These are phyloP conservation scores for Cervus canadensis DNA, from an alignment of 2,113 vertebrate genomes.

Conservation along the genomic window DNA sequence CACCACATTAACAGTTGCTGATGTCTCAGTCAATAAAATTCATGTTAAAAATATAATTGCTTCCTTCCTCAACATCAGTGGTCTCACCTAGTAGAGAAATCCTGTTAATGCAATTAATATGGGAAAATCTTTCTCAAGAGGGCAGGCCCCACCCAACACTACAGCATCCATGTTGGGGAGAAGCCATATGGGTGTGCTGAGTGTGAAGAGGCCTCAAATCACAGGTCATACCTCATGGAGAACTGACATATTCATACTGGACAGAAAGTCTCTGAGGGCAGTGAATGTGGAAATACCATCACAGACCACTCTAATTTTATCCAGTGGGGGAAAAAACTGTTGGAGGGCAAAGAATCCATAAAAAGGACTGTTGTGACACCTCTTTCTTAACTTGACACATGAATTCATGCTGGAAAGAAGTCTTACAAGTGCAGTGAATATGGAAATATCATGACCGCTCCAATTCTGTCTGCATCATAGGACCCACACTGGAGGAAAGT, in stretches of 20 bases:
- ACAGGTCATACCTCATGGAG: slow-evolving; percentile 2
- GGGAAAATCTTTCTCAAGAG: neutral
- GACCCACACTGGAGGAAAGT: neutral
- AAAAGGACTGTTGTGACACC: neutral
- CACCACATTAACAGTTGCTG: neutral
- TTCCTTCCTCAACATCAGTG: neutral
- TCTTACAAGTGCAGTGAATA: neutral
- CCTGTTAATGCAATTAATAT: neutral
- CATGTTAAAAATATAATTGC: neutral
- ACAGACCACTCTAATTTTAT: neutral
- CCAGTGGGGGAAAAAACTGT: neutral
- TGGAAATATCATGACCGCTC: slow-evolving; percentile 16
- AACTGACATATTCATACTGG: slow-evolving; percentile 26
- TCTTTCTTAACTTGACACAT: neutral
- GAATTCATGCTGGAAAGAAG: neutral
- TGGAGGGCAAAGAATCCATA: neutral
- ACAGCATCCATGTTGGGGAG: neutral
- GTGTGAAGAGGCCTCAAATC: neutral
- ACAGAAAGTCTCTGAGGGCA: slow-evolving; percentile 30
- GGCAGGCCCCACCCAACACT: neutral
- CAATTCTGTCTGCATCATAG: neutral
- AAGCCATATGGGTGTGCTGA: neutral
- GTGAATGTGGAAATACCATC: slow-evolving; percentile 29
- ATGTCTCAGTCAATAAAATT: neutral
- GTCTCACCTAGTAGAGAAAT: neutral